phyloP scores from a whole-genome alignment of 2,113 vertebrate species.

The Leptosomus discolor region DNA sequence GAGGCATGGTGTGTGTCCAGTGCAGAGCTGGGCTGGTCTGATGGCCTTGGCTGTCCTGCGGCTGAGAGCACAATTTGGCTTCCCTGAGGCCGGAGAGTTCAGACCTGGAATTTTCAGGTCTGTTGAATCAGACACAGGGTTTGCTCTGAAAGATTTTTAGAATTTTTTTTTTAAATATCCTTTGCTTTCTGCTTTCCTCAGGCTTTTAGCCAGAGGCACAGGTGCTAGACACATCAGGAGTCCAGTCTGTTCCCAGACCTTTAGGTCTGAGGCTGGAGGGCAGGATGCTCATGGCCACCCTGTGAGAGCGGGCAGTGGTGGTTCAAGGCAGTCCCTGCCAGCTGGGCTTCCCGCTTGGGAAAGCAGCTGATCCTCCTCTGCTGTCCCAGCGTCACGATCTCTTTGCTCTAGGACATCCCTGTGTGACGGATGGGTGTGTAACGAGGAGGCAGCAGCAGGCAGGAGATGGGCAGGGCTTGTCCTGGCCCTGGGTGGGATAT shows the following conservation, averaged over 20 bases:
- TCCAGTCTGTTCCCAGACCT: background rate
- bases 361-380: background rate
- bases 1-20: background rate
- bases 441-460: background rate
- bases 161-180: background rate
- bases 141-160: background rate
- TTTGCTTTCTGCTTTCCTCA: background rate
- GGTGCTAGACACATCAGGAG: background rate
- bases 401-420: background rate
- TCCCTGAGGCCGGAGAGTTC: background rate
- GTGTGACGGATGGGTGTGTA: background rate
- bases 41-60: accelerated
- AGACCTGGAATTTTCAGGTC: background rate
- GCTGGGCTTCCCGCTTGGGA: background rate
- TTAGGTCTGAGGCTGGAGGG: background rate
- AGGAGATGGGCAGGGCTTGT: background rate
- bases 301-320: accelerated
- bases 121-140: background rate
- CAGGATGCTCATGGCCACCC: background rate
- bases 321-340: background rate
- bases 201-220: background rate
- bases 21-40: background rate
- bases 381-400: background rate
- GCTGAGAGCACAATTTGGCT: background rate
- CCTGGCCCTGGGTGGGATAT: background rate